phyloP scores from a whole-genome alignment of 2,113 vertebrate genomes.

The Gambusia holbrooki region DNA sequence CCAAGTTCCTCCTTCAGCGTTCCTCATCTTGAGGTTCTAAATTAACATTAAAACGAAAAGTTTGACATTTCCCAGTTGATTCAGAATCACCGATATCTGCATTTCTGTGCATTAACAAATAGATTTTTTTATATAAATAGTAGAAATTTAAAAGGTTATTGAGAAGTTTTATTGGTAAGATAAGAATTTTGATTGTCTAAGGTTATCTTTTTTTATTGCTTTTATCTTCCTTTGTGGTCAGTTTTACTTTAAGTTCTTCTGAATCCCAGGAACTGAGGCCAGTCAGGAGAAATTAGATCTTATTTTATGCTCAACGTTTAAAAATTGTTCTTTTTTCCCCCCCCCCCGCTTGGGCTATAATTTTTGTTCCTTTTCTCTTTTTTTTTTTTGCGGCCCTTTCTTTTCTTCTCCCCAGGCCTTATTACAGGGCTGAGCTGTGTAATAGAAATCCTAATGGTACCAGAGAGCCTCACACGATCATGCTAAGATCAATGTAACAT shows the following conservation, averaged over 20 bases:
- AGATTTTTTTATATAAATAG: too few relatives aligned
- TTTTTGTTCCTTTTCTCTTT: too few relatives aligned
- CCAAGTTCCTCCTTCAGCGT: too few relatives aligned
- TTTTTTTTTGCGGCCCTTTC: neutral
- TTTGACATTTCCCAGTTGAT: too few relatives aligned
- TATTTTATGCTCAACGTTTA: neutral
- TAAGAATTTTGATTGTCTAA: neutral
- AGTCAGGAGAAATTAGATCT: slow-evolving; percentile 51
- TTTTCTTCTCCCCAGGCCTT: slow-evolving; percentile 1
- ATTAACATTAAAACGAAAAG: too few relatives aligned
- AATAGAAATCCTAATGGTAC: slow-evolving; percentile 63
- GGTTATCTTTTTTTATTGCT: slow-evolving; percentile 17
- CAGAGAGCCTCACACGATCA: slow-evolving; percentile 55
- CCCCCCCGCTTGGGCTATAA: too few relatives aligned
- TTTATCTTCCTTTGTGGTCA: neutral
- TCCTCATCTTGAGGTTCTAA: too few relatives aligned
- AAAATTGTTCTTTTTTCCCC: neutral
- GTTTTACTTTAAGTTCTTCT: neutral
- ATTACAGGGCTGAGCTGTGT: slow-evolving; percentile 42
- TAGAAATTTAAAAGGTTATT: too few relatives aligned
- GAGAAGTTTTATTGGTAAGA: slow-evolving; percentile 15
- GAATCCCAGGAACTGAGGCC: slow-evolving; percentile 20
- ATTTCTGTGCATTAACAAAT: neutral
- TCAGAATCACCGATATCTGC: too few relatives aligned
- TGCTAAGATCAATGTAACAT: slow-evolving; percentile 74